Evolutionary conservation across 2,797 vertebrate genomes (phyloP).

Genomic region (Atherinosoma microstoma): DNA sequence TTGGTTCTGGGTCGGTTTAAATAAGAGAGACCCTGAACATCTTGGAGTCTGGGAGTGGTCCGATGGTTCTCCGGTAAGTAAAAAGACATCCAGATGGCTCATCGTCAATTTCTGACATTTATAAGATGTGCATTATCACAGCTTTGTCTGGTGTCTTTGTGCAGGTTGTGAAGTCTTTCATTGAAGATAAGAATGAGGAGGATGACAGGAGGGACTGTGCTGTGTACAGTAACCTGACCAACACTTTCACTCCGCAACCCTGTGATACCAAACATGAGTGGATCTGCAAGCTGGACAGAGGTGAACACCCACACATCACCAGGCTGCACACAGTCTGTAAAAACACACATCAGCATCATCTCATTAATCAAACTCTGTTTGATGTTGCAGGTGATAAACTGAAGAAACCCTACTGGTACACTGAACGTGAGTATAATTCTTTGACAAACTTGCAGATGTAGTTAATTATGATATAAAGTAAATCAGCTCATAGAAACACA

Average conservation of each 20-base stretch:
- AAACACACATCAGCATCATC: background rate
- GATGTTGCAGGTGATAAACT: conserved; percentile 77
- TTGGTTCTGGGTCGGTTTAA: conserved; percentile 96
- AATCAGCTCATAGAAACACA: too few relatives aligned
- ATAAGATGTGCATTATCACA: background rate
- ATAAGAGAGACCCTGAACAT: conserved; percentile 88
- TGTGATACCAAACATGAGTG: conserved; percentile 91
- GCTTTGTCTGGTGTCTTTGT: conserved; percentile 7
- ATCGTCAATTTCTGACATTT: background rate
- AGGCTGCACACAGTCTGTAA: background rate
- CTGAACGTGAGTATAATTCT: conserved; percentile 81
- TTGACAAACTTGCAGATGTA: background rate
- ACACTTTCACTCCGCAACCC: conserved; percentile 81
- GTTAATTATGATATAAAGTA: background rate
- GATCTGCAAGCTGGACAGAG: conserved; percentile 94
- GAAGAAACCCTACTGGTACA: conserved; percentile 86
- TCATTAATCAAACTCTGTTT: conserved; percentile 26
- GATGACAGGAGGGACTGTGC: conserved; percentile 89
- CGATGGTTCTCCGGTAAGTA: conserved; percentile 90
- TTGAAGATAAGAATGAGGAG: conserved; percentile 87
- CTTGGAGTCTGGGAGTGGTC: conserved; percentile 92
- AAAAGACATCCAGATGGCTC: background rate
- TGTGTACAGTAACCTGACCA: conserved; percentile 85
- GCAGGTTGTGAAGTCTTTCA: conserved; percentile 91
- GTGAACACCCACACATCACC: conserved; percentile 63